Base-by-base conservation (phyloP, 1,140 invertebrate genomes). In the Pseudomyrmex sp. region DNA sequence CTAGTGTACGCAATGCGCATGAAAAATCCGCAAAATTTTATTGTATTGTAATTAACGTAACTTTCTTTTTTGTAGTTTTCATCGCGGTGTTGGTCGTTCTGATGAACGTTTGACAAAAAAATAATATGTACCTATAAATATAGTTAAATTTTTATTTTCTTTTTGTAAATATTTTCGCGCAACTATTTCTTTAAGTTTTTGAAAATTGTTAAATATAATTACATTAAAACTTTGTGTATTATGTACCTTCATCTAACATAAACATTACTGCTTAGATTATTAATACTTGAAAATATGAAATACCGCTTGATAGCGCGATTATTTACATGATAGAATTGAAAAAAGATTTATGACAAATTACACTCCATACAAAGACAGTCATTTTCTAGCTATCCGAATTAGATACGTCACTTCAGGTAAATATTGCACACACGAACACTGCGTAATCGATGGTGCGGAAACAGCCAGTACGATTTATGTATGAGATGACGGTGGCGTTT, bases 391-490 rank as follows among this genome's bases (percentile, higher is more conserved):
- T 70, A 18, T 35, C 54, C n/a, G 23, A 9, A 26, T 56, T 48
- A 23, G 48, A 75, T 54, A 59, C 5, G 54, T 82, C 59, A 70
- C 72, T 84, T 88, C 86, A 84, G 63, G 35, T 58, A 75, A 72
- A 77, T 26, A 61, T 70, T 52, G 59, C 50, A 59, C 65, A 68
- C 84, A 69, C 85, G 48, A 73, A 65, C 4, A 61, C 8, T 85
- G 83, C 63, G 58, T 61, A 59, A 63, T 44, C 54, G 76, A 61
- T 80, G 85, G 83, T 4, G 35, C 62, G 59, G 80, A 88, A 77
- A 73, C 61, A 75, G 87, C 89, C 85, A 85, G 89, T 75, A 87
- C 86, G 88, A 91, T 91, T 91, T 91, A 91, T 91, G 89, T 90
- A 91, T 88, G 87, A 91, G 88, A 88, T 82, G 87, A 70, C 63